Base-by-base conservation (phyloP, 2,797 vertebrate species). In the Petrocephalus sullivani region DNA sequence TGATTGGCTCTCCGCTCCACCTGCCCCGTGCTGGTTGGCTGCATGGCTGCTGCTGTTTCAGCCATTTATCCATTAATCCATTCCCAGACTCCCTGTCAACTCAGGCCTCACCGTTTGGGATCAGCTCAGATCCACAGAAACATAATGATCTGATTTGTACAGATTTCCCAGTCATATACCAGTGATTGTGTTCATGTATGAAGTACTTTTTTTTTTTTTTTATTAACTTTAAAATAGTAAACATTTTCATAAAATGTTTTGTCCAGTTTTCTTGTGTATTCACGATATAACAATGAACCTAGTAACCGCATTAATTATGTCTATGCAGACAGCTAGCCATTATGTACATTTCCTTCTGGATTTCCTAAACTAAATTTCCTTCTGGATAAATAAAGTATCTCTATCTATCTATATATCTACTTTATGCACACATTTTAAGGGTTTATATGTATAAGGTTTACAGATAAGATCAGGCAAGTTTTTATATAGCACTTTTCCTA, bases 1-100 rank as follows among this genome's bases (percentile, higher is more conserved):
- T 98, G 93, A 95, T 2, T 16, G 2, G 2, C 57, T 8, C 5
- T 60, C 58, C 19, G 2, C 14, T 78, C 5, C 71, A n/a, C 3
- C 37, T 14, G 0, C 19, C 71, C 33, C 14, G 7, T 16, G 33
- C 37, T 19, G 71, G 37, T 46, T 37, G 75, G 49, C 14, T 4
- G 28, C 0, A 16, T 12, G 56, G 12, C 41, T n/a, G 37, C 14
- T 8, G 71, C 14, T 10, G 75, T 37, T 37, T 71, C 37, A 21
- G 75, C 5, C 19, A 0, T 49, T 81, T 49, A 46, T 81, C 75
- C 75, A 49, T 41, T 12, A 67, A 67, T 67, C 12, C 2, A 16
- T 78, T 19, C 71, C 37, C 16, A n/a, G 16, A 37, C 71, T 1
- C 14, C 7, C 14, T 5, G 5, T 78, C 6, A 19, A 78, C 16